Evolutionary conservation across 1,140 invertebrate species (phyloP).

Genomic region (Philopotamus ludificatus): DNA sequence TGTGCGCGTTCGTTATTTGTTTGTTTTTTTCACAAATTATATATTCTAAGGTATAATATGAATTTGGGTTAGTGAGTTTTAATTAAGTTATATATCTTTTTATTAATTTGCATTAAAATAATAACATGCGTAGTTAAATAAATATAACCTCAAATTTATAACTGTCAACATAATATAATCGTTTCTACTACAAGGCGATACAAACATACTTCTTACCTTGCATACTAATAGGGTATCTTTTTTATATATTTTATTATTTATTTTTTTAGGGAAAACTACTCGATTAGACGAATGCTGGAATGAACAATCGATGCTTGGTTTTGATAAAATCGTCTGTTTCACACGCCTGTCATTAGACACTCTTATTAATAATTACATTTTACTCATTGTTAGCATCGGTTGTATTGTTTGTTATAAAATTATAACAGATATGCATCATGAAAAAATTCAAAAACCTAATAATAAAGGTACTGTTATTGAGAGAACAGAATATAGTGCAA

Average conservation of each 20-base stretch:
- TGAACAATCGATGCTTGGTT: neutral
- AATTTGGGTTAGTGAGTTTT: too few relatives aligned
- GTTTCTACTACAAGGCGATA: too few relatives aligned
- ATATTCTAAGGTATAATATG: too few relatives aligned
- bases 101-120: neutral
- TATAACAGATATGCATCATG: too few relatives aligned
- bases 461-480: conserved; percentile 18
- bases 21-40: too few relatives aligned
- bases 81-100: too few relatives aligned
- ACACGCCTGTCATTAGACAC: too few relatives aligned
- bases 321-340: too few relatives aligned
- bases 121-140: neutral
- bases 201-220: neutral
- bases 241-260: neutral
- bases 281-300: neutral
- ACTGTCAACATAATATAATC: neutral
- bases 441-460: conserved; percentile 3
- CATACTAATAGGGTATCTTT: neutral
- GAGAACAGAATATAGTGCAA: conserved; percentile 46
- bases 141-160: neutral
- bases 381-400: too few relatives aligned
- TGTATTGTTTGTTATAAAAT: too few relatives aligned
- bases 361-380: too few relatives aligned
- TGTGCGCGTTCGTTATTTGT: too few relatives aligned
- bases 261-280: neutral